These are phyloP conservation scores for Potamarius usumacintae DNA, from an alignment of 2,113 vertebrate genomes.

Conservation along the genomic window DNA sequence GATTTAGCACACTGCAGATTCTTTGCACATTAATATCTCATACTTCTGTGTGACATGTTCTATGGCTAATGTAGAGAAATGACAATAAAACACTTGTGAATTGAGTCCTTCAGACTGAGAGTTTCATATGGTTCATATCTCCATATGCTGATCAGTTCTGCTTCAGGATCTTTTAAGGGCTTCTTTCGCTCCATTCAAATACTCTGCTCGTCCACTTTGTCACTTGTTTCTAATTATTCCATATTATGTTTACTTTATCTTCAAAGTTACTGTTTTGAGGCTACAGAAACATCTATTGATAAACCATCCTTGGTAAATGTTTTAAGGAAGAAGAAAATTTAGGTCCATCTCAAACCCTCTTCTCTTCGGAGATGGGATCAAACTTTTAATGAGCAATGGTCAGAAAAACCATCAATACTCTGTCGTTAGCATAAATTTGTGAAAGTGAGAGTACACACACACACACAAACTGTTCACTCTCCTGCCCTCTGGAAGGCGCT, in stretches of 20 bases:
- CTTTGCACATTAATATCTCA: background rate
- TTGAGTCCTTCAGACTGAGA: background rate
- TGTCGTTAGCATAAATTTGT: conserved; percentile 24
- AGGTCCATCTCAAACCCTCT: conserved; percentile 5
- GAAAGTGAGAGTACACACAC: background rate
- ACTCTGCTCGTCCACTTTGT: background rate
- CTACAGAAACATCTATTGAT: conserved; percentile 38
- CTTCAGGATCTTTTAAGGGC: background rate
- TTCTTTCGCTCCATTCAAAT: background rate
- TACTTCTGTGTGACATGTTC: background rate
- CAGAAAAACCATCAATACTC: conserved; percentile 17
- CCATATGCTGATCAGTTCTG: background rate
- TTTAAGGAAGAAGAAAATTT: conserved; percentile 48
- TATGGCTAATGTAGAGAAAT: conserved; percentile 12
- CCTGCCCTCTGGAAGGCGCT: too few species aligned
- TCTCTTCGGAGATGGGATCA: conserved; percentile 10
- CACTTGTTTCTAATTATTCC: conserved; percentile 12
- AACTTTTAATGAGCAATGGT: conserved; percentile 45
- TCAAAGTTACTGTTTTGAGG: conserved; percentile 21
- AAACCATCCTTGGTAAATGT: conserved; percentile 29
- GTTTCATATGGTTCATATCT: background rate
- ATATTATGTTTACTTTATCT: conserved; percentile 15
- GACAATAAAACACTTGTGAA: conserved; percentile 23
- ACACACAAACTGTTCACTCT: background rate
- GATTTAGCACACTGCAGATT: conserved; percentile 7